Evolutionary conservation across 2,888 invertebrate genomes (phyloP).

Genomic region (Drosophila prolongata): DNA sequence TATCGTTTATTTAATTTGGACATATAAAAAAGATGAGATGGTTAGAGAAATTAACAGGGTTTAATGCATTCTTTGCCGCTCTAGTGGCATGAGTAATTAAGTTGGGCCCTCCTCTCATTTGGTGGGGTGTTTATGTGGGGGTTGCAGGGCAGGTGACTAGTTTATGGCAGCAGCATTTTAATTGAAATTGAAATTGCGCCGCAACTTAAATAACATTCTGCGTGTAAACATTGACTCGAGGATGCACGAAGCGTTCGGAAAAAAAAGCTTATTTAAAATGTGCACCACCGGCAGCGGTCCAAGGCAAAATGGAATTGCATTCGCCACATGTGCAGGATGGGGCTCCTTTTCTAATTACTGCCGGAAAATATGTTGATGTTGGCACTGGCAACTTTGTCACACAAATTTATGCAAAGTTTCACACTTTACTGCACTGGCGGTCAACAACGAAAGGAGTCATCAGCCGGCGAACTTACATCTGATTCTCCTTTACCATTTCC

Average conservation of each 20-base stretch:
- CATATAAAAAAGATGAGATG: constrained; percentile 12
- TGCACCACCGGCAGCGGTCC: constrained; percentile 33
- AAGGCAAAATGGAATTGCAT: constrained; percentile 59
- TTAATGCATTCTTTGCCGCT: constrained; percentile 52
- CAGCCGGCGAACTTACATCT: constrained; percentile 35
- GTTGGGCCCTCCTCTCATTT: constrained; percentile 44
- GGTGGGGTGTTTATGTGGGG: constrained; percentile 17
- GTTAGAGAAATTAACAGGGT: constrained; percentile 28
- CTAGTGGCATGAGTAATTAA: constrained; percentile 72
- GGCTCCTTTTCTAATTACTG: constrained; percentile 66
- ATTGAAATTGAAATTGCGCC: constrained; percentile 75
- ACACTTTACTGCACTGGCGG: constrained; percentile 68
- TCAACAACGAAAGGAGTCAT: constrained; percentile 44
- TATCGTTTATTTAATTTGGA: constrained; percentile 74
- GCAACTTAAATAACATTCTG: constrained; percentile 73
- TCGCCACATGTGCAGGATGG: constrained; percentile 33
- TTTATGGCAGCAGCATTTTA: constrained; percentile 65
- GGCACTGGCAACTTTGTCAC: constrained; percentile 66
- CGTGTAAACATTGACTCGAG: constrained; percentile 61
- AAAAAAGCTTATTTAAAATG: constrained; percentile 58
- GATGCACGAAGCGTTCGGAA: constrained; percentile 31
- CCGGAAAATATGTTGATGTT: constrained; percentile 72
- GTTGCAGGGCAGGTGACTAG: constrained; percentile 27
- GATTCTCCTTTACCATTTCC: not conserved
- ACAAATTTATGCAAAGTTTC: constrained; percentile 73